Conservation (phyloP, 2,113 vertebrate genomes). For the Corapipo altera region DNA sequence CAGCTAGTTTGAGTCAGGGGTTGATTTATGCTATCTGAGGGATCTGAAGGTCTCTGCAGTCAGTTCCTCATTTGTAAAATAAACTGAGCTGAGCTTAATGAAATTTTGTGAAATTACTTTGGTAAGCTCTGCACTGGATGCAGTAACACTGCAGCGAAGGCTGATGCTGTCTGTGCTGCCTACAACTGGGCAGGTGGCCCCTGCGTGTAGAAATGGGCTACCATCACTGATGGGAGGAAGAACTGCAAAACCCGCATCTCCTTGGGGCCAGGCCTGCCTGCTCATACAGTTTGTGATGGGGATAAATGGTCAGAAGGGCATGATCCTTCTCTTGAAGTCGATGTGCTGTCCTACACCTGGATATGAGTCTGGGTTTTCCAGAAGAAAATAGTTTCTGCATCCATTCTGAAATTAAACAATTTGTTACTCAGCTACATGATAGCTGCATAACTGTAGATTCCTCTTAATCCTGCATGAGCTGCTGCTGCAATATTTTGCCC, state of each 20-base stretch:
- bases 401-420: neutral
- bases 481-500: neutral
- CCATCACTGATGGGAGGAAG: neutral
- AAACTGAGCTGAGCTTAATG: neutral
- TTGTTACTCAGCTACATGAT: neutral
- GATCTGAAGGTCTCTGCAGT: neutral
- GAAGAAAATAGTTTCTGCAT: neutral
- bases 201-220: too few species aligned
- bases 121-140: neutral
- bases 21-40: constrained; percentile 2
- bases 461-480: neutral
- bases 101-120: neutral
- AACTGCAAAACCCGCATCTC: neutral
- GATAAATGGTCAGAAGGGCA: neutral
- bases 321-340: neutral
- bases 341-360: neutral
- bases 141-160: neutral
- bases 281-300: neutral
- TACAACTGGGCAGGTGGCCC: neutral
- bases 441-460: neutral
- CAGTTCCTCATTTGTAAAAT: constrained; percentile 11
- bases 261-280: neutral
- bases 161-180: neutral
- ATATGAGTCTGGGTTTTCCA: neutral
- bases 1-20: neutral